Conservation (phyloP, 1,140 invertebrate species). For the Bombus fervidus region DNA sequence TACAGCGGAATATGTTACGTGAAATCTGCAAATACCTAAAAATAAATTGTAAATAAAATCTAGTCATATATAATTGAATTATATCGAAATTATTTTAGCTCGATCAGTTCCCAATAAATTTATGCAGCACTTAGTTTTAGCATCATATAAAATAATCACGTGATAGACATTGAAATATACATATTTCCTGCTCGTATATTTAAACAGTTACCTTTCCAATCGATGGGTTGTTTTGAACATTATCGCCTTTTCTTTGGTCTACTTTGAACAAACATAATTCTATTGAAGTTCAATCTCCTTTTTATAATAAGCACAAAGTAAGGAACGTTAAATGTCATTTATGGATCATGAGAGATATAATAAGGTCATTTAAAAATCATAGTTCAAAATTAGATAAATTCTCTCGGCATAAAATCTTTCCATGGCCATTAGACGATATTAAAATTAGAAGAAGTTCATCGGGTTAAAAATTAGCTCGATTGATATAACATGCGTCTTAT, state of each 20-base stretch:
- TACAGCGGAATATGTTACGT: background rate
- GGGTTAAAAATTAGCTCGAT: background rate
- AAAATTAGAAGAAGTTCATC: background rate
- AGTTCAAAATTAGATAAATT: background rate
- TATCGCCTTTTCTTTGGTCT: background rate
- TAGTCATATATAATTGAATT: background rate
- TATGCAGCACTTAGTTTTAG: background rate
- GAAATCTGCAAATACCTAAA: background rate
- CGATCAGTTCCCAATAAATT: background rate
- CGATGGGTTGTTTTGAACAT: background rate
- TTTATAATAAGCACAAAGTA: background rate
- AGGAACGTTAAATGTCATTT: background rate
- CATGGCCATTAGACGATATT: background rate
- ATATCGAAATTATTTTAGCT: background rate
- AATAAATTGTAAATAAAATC: background rate
- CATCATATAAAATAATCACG: background rate
- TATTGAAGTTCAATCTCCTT: background rate
- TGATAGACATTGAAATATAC: background rate
- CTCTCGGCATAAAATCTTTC: no score
- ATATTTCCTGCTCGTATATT: background rate
- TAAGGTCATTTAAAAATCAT: background rate
- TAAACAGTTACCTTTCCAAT: background rate
- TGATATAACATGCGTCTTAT: background rate
- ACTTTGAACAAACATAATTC: background rate
- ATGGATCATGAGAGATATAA: background rate